Evolutionary conservation across 2,113 vertebrate genomes (phyloP).

Genomic region (Bettongia penicillata): DNA sequence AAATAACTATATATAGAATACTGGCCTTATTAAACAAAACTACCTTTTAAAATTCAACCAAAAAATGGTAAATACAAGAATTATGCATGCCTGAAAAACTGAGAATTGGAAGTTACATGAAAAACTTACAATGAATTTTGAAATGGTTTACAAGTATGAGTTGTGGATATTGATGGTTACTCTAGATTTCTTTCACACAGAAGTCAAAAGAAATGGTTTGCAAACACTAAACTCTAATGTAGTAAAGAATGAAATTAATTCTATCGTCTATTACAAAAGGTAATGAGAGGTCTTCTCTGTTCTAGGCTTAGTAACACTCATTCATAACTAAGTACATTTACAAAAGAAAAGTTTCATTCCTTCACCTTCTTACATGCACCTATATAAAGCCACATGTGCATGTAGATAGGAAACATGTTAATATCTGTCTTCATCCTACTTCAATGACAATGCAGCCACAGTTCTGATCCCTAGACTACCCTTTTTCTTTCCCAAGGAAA

Average conservation of each 20-base stretch:
- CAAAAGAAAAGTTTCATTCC: not conserved
- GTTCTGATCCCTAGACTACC: not conserved
- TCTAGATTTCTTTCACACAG: not conserved
- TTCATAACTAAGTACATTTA: not conserved
- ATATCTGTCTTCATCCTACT: not conserved
- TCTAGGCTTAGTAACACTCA: not conserved
- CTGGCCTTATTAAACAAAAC: constrained; percentile 16
- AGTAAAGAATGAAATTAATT: not conserved
- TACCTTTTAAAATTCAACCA: not conserved
- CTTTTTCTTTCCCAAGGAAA: not conserved
- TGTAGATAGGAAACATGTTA: not conserved
- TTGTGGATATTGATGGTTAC: not conserved
- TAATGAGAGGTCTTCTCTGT: not conserved
- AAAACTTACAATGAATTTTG: not conserved
- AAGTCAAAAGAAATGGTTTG: not conserved
- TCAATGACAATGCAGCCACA: not conserved
- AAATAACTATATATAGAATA: not conserved
- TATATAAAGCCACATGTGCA: not conserved
- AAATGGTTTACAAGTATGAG: not conserved
- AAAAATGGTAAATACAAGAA: not conserved
- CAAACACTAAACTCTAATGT: not conserved
- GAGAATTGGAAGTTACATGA: not conserved
- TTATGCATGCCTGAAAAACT: not conserved
- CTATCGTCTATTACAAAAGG: not conserved
- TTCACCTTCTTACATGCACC: not conserved